phyloP scores from a whole-genome alignment of 2,113 vertebrate species.

The Austrofundulus limnaeus region DNA sequence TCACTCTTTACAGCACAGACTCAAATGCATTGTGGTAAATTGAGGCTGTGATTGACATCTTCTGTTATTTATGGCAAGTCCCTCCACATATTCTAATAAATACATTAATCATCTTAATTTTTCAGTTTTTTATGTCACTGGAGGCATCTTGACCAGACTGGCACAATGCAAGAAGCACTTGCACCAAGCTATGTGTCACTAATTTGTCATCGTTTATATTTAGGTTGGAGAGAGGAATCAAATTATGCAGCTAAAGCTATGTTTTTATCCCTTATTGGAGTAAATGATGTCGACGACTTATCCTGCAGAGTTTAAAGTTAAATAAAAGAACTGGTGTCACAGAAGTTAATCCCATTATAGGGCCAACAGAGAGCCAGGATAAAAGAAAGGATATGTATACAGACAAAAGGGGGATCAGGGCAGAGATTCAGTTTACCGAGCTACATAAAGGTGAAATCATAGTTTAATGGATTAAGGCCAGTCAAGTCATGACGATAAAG shows the following conservation, averaged over 20 bases:
- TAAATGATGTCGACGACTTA: constrained; percentile 55
- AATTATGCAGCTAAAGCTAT: constrained; percentile 62
- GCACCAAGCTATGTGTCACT: constrained; percentile 41
- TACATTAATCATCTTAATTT: constrained; percentile 47
- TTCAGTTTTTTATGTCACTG: constrained; percentile 37
- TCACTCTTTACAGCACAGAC: constrained; percentile 5
- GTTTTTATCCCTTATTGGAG: constrained; percentile 59
- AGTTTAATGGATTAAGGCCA: constrained; percentile 67
- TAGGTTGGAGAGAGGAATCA: constrained; percentile 34
- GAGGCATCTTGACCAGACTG: constrained; percentile 35
- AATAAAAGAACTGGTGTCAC: constrained; percentile 68
- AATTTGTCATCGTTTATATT: constrained; percentile 57
- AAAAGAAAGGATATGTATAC: constrained; percentile 60
- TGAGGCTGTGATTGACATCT: constrained; percentile 31
- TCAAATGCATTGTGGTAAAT: constrained; percentile 15
- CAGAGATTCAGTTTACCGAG: constrained; percentile 42
- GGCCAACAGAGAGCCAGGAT: constrained; percentile 54
- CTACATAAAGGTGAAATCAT: constrained; percentile 46
- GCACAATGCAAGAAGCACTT: constrained; percentile 31
- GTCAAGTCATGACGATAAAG: constrained; percentile 57
- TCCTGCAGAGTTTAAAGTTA: constrained; percentile 53
- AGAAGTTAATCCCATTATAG: constrained; percentile 72
- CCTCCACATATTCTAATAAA: constrained; percentile 33
- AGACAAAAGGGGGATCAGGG: constrained; percentile 66
- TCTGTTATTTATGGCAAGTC: constrained; percentile 45